Evolutionary conservation across 2,888 invertebrate genomes (phyloP).

Genomic region (Parochlus steinenii): DNA sequence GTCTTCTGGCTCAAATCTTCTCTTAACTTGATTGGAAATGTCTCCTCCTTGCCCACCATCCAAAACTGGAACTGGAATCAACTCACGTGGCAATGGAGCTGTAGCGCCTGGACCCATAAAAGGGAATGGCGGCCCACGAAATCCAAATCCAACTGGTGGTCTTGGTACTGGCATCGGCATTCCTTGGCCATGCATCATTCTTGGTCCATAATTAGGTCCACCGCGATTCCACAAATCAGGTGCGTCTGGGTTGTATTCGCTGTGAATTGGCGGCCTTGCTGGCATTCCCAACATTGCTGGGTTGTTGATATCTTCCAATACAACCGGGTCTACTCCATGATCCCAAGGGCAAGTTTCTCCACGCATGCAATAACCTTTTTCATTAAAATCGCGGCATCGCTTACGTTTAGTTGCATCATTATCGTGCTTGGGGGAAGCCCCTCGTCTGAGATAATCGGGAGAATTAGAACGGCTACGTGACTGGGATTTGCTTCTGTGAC

Average conservation of each 20-base stretch:
- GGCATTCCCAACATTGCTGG: constrained; percentile 21
- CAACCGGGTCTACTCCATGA: constrained; percentile 92
- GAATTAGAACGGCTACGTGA: constrained; percentile 7
- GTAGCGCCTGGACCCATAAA: constrained; percentile 26
- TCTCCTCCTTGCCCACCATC: constrained; percentile 29
- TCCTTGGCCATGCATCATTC: constrained; percentile 15
- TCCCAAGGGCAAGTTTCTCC: constrained; percentile 95
- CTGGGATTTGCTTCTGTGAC: background rate
- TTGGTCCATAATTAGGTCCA: constrained; percentile 21
- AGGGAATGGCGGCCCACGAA: constrained; percentile 24
- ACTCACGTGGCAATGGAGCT: constrained; percentile 40
- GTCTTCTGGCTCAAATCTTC: constrained; percentile 29
- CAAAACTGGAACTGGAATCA: constrained; percentile 61
- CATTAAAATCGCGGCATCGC: constrained; percentile 80
- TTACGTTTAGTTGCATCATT: constrained; percentile 39
- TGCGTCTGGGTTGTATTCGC: constrained; percentile 65
- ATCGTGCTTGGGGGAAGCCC: constrained; percentile 1
- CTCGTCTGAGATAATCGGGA: constrained; percentile 3
- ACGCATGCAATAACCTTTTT: constrained; percentile 89
- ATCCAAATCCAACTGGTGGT: constrained; percentile 20
- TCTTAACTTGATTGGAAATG: constrained; percentile 20
- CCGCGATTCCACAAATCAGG: constrained; percentile 47
- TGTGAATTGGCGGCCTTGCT: constrained; percentile 16
- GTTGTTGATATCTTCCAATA: constrained; percentile 66
- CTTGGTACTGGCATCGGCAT: constrained; percentile 19